Evolutionary conservation across 2,113 vertebrate genomes (phyloP), one percentile per base, ranked within the genome.

Genomic region (Mastomys coucha): DNA sequence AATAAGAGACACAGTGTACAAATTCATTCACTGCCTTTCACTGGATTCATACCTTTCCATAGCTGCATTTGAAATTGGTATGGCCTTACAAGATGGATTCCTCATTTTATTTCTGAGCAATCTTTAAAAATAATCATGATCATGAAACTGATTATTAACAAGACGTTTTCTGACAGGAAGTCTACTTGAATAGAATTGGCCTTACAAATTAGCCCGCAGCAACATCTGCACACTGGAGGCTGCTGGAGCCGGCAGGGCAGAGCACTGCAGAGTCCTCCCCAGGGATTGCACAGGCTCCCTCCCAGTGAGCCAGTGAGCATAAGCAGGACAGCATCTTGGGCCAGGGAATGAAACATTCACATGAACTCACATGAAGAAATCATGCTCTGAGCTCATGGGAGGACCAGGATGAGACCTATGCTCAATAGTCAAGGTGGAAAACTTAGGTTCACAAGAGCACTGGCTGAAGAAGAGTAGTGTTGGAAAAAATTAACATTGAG

Each of bases 121-220:
- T 67, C 87, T 92, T 81, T 12, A 28, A 65, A 92, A 91, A 39
- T 86, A 93, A n/a, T n/a, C n/a, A n/a, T n/a, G n/a, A 19, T 75
- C 63, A 91, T 26, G 42, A 72, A 93, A 91, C 8, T 56, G 5
- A 49, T 82, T 45, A 90, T 31, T 86, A 94, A 86, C 5, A 73
- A 51, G 84, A 1, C 26, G 2, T 92, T 96, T 86, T 92, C 56
- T 87, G 36, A 77, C 8, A 91, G 19, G 78, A 78, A 78, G 19
- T 49, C 45, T 76, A 75, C 28, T 58, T 93, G 42, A 93, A 84
- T 28, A 93, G n/a, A 63, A 45, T 0, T 73, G 53, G 75, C 53
- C 88, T 72, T 93, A 45, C 33, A 28, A 84, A 58, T 73, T 12
- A 51, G 36, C 42, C 69, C 91, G 17, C 16, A 39, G 31, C 81